A percentile compares a stretch with the other conserved stretches of the same genome.
phyloP scores from a whole-genome alignment of 2,888 invertebrate species.

The Agelastica alni region DNA sequence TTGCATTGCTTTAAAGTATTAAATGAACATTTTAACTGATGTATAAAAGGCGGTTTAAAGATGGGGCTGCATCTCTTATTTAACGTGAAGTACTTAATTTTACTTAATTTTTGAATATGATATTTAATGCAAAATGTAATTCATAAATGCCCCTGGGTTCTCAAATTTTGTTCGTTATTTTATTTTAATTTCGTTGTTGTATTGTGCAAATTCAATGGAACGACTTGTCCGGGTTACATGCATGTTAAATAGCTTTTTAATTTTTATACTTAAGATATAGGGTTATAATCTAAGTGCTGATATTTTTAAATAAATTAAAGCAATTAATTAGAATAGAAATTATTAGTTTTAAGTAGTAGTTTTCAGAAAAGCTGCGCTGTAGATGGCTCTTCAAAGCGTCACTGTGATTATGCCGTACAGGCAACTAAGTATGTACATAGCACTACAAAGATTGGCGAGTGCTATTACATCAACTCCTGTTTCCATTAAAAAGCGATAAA shows the following conservation, averaged over 20 bases:
- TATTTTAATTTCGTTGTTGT: no score
- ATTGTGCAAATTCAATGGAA: background rate
- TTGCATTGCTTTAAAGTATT: no score
- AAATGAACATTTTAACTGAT: no score
- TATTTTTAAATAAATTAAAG: constrained; percentile 57
- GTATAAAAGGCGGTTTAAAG: no score
- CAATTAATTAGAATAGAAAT: constrained; percentile 52
- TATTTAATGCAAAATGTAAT: no score
- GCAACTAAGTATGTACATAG: constrained; percentile 52
- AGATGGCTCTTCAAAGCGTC: constrained; percentile 58
- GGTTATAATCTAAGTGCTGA: constrained; percentile 48
- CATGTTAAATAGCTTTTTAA: constrained; percentile 51
- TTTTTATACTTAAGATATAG: constrained; percentile 43
- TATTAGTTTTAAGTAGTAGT: constrained; percentile 39
- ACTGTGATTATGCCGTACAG: constrained; percentile 55
- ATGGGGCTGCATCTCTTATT: no score
- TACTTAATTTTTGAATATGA: no score
- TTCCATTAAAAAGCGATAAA: constrained; percentile 50
- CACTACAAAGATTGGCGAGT: constrained; percentile 41
- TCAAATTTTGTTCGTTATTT: no score
- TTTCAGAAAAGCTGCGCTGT: constrained; percentile 48
- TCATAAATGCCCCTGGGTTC: no score
- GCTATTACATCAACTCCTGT: constrained; percentile 51
- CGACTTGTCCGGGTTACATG: constrained; percentile 30
- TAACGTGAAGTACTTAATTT: no score